Evolutionary conservation across 2,113 vertebrate genomes (phyloP), one percentile per base, ranked within the genome.

Genomic region (Vimba vimba): DNA sequence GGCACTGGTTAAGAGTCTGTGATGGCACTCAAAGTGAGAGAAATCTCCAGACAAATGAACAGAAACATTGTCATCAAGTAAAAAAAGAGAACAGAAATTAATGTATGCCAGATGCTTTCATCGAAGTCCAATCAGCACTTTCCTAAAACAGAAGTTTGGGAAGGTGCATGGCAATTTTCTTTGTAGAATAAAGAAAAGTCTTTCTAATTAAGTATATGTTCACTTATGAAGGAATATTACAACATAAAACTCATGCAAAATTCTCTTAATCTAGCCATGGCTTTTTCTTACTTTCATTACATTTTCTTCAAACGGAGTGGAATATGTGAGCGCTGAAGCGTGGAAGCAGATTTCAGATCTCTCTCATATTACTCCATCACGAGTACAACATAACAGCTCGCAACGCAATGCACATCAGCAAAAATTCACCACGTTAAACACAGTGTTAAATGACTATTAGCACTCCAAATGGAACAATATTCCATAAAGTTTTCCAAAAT

Each of bases 91-190:
- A 77, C 10, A 50, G 11, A 75, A 75, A 66, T 85, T 3, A 85
- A 85, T 62, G 73, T 33, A 50, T 50, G 73, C 45, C 64, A 77
- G 27, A 79, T 75, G 84, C 45, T 25, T 79, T 69, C 84, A 55
- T 43, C 74, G 30, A 52, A 52, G 59, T 64, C 74, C 73, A n/a
- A 68, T 66, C 84, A 55, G 84, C 62, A 52, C 30, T 66, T 43
- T 55, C 50, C 59, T 69, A 78, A 85, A 79, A 59, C 84, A 68
- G 39, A 78, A 66, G 74, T 45, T 85, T 17, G n/a, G n/a, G n/a
- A 17, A 75, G 73, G 83, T 85, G 45, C 43, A 59, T 11, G 30
- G 4, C 47, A 4, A 33, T 59, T 43, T 52, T 12, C 25, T 52
- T 77, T 77, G 50, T 55, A 57, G 75, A 36, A 69, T 33, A 19